Evolutionary conservation across 2,888 invertebrate species (phyloP), one percentile per base, ranked within the genome.

Genomic region (Notodonta dromedarius): DNA sequence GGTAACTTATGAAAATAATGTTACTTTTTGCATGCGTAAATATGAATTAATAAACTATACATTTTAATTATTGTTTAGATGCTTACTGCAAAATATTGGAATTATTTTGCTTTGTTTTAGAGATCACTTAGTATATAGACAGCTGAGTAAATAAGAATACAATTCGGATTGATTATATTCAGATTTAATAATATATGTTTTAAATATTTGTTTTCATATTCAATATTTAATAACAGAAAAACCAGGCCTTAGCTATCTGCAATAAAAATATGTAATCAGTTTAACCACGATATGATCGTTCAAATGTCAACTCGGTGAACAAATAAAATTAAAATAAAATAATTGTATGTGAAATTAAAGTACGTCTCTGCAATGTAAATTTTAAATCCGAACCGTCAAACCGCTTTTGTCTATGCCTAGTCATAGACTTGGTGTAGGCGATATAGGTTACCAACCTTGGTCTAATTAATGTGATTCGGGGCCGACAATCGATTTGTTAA

Each of bases 391-490:
- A 56, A 24, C 24, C 12, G 56, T 44, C 55, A 35, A 4, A 9
- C 12, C n/a, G 12, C 39, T 51, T 35, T 56, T 24, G 8, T 42
- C 44, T 56, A 24, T 56, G 44, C 56, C 56, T 44, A 44, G 44
- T 44, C 56, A 44, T 44, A 44, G 57, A 42, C 42, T 5, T n/a
- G 53, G 55, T 50, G 61, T 61, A 48, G 57, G 63, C 61, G 61
- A 57, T 58, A 11, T 40, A 40, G 55, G 55, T 40, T 55, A 61
- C 53, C 24, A 61, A 65, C 72, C 76, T 74, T 71, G 76, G 64
- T 70, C 71, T 61, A 69, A 73, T 76, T 74, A 69, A 40, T 35
- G 55, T 59, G 56, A 70, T 68, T 71, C 71, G 71, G 65, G 65
- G 66, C 66, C 59, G 64, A 59, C 60, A 67, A 60, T 62, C 64